These are phyloP conservation scores for Symphodus melops DNA, from an alignment of 2,113 vertebrate genomes.

Conservation along the genomic window DNA sequence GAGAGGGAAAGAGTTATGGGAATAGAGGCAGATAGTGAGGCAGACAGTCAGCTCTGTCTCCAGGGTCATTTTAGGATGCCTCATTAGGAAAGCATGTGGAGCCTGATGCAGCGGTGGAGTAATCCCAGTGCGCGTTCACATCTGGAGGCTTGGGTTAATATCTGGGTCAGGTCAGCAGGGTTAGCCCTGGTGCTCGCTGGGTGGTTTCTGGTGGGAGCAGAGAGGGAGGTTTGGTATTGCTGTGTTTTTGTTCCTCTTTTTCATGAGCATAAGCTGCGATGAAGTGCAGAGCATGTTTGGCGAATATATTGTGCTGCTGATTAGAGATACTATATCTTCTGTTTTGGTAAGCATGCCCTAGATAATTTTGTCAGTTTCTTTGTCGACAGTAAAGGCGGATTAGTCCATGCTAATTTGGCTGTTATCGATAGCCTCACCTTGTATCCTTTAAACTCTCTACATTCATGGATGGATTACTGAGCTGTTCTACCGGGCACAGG, in stretches of 20 bases:
- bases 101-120: constrained; percentile 76
- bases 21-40: constrained; percentile 41
- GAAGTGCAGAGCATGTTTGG: constrained; percentile 32
- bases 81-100: constrained; percentile 81
- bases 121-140: constrained; percentile 80
- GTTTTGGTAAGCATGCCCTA: constrained; percentile 29
- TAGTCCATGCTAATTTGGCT: constrained; percentile 26
- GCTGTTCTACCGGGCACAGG: background rate
- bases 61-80: constrained; percentile 78
- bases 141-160: constrained; percentile 85
- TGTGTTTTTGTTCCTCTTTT: constrained; percentile 19
- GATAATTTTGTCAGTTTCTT: constrained; percentile 37
- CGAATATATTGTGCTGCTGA: background rate
- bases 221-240: constrained; percentile 42
- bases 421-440: constrained; percentile 22
- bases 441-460: constrained; percentile 3
- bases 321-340: constrained; percentile 27
- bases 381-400: constrained; percentile 44
- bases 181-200: constrained; percentile 67
- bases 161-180: constrained; percentile 84
- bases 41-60: constrained; percentile 63
- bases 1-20: constrained; percentile 40
- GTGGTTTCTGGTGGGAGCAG: constrained; percentile 67
- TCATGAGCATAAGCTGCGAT: constrained; percentile 21
- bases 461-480: constrained; percentile 12